These are phyloP conservation scores for Aleiodes leptofemur DNA, from an alignment of 2,888 invertebrate species.

Conservation along the genomic window DNA sequence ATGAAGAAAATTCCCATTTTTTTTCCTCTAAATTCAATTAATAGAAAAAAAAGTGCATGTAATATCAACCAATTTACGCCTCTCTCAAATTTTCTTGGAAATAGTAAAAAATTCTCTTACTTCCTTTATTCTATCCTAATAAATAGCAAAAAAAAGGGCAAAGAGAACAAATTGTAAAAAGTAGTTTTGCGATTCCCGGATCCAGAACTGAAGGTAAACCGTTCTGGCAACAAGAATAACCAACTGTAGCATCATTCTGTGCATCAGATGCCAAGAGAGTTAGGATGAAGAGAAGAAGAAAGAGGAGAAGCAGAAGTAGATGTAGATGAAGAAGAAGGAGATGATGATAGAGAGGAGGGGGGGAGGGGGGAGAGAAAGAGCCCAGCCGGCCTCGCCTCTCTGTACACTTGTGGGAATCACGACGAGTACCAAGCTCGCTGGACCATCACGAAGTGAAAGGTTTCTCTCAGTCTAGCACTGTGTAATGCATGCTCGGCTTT, in stretches of 20 bases:
- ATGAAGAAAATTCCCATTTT: not conserved
- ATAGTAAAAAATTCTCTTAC: not conserved
- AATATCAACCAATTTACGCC: too few species aligned
- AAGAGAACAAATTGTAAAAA: constrained; percentile 25
- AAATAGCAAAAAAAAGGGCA: not conserved
- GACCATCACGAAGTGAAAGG: constrained; percentile 75
- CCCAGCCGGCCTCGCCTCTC: constrained; percentile 43
- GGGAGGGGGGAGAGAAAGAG: constrained; percentile 28
- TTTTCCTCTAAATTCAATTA: not conserved
- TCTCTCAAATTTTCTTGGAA: constrained; percentile 5
- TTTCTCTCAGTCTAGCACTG: constrained; percentile 51
- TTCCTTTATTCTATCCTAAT: not conserved
- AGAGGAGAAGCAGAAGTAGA: constrained; percentile 37
- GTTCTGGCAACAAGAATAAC: constrained; percentile 38
- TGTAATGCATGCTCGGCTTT: constrained; percentile 47
- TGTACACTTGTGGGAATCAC: constrained; percentile 49
- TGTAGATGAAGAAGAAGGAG: constrained; percentile 12
- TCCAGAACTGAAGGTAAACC: constrained; percentile 41
- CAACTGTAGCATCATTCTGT: constrained; percentile 43
- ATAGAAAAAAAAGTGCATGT: too few species aligned
- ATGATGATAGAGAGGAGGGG: constrained; percentile 15
- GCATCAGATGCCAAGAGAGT: constrained; percentile 32
- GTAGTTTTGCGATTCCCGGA: constrained; percentile 44
- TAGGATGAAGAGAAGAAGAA: constrained; percentile 41
- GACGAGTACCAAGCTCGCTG: constrained; percentile 64